phyloP scores from a whole-genome alignment of 2,888 invertebrate genomes.

The Spatulosminthurus flaviceps region DNA sequence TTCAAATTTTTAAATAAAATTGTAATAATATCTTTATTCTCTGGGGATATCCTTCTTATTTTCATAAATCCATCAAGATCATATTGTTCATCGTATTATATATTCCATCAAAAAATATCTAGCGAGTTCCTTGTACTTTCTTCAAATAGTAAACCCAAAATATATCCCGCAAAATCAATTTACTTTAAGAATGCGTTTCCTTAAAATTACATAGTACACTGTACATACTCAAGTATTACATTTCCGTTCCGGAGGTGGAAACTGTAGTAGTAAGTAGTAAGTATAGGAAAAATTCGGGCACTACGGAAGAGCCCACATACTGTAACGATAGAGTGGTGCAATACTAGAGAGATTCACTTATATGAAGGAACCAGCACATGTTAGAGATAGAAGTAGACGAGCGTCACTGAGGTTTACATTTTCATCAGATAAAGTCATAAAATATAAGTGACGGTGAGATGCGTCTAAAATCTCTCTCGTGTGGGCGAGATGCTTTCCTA shows the following conservation, averaged over 20 bases:
- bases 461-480: constrained; percentile 11
- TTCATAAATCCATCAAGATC: too few relatives aligned
- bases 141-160: not conserved
- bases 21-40: too few relatives aligned
- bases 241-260: not conserved
- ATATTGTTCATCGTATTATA: too few relatives aligned
- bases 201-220: not conserved
- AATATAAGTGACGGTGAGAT: constrained; percentile 11
- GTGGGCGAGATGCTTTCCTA: constrained; percentile 11
- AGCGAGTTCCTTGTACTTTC: too few relatives aligned
- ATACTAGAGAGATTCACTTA: not conserved
- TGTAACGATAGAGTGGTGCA: too few relatives aligned
- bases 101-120: too few relatives aligned
- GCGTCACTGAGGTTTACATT: not conserved
- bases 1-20: too few relatives aligned
- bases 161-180: not conserved
- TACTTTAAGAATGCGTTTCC: not conserved
- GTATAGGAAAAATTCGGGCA: too few relatives aligned
- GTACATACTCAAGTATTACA: not conserved
- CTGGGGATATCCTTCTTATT: too few relatives aligned
- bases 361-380: not conserved
- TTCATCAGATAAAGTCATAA: constrained; percentile 14
- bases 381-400: not conserved
- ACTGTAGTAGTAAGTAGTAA: too few relatives aligned
- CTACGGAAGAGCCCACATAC: too few relatives aligned